A percentile compares a stretch with the other conserved stretches of the same genome.
phyloP scores from a whole-genome alignment of 2,113 vertebrate genomes.

The Paratilapia polleni region DNA sequence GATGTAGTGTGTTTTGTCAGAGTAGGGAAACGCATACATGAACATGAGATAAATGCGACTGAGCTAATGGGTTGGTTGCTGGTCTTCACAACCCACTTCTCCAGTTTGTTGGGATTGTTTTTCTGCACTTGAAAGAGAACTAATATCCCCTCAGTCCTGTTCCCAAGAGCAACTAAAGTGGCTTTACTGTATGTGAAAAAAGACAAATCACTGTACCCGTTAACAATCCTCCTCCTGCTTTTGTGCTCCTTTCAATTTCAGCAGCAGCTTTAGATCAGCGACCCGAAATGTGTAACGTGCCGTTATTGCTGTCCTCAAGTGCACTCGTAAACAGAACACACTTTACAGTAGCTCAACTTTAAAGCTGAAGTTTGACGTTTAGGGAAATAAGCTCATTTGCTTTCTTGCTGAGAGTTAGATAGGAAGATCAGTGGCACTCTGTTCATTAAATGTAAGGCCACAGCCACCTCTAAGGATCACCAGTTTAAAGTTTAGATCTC shows the following conservation, averaged over 20 bases:
- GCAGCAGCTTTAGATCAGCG: slow-evolving; percentile 25
- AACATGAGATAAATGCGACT: not conserved
- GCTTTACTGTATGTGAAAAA: slow-evolving; percentile 35
- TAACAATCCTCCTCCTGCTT: not conserved
- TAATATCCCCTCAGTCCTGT: not conserved
- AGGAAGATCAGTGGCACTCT: not conserved
- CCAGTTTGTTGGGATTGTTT: slow-evolving; percentile 11
- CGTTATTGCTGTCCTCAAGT: slow-evolving; percentile 9
- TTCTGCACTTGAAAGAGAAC: slow-evolving; percentile 24
- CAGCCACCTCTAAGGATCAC: not conserved
- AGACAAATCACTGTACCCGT: slow-evolving; percentile 26
- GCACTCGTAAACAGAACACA: slow-evolving; percentile 18
- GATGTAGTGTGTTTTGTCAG: not conserved
- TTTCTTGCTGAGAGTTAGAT: not conserved
- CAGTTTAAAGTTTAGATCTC: not conserved
- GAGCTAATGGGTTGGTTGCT: slow-evolving; percentile 60
- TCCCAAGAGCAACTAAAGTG: slow-evolving; percentile 14
- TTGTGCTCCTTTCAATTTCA: not conserved
- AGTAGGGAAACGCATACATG: not conserved
- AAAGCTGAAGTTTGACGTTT: not conserved
- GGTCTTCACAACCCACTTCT: slow-evolving; percentile 63
- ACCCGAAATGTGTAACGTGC: slow-evolving; percentile 30
- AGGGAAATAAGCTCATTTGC: not conserved
- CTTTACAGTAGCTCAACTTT: not conserved
- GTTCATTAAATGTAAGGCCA: not conserved